A percentile compares a stretch with the other conserved stretches of the same genome.
phyloP scores from a whole-genome alignment of 2,113 vertebrate genomes.

The Okapia johnstoni region DNA sequence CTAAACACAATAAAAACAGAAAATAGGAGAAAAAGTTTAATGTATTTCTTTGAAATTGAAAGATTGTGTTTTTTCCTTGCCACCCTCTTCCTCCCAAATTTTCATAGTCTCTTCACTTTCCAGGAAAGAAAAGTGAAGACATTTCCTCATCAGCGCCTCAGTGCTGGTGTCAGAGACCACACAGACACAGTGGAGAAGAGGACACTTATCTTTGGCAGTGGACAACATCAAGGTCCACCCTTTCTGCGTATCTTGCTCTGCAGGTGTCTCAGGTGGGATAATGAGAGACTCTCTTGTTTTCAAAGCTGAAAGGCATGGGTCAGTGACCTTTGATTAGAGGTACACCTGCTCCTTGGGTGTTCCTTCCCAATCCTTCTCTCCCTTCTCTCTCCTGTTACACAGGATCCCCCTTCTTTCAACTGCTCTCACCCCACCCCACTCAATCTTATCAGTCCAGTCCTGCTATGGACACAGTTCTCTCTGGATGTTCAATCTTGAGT shows the following conservation, averaged over 20 bases:
- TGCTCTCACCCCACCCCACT: background rate
- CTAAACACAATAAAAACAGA: conserved; percentile 70
- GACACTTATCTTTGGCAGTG: background rate
- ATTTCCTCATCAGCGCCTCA: background rate
- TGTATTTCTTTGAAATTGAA: conserved; percentile 38
- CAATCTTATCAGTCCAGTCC: background rate
- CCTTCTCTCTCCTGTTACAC: background rate
- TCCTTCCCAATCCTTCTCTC: background rate
- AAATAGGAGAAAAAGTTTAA: conserved; percentile 51
- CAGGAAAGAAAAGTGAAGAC: background rate
- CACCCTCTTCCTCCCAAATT: background rate
- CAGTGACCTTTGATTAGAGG: background rate
- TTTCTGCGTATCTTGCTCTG: background rate
- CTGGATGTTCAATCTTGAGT: background rate
- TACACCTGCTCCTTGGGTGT: background rate
- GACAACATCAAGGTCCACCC: background rate
- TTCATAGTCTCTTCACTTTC: background rate
- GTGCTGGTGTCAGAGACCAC: too few species aligned
- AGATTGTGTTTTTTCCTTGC: background rate
- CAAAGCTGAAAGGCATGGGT: background rate
- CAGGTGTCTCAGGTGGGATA: background rate
- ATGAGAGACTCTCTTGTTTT: background rate
- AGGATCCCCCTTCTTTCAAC: background rate
- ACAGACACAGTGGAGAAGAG: rapidly evolving
- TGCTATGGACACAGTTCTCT: background rate